Evolutionary conservation across 23 tunicate species (phyloP), one percentile per base, ranked within the genome.

Genomic region (Aplidium turbinatum): DNA sequence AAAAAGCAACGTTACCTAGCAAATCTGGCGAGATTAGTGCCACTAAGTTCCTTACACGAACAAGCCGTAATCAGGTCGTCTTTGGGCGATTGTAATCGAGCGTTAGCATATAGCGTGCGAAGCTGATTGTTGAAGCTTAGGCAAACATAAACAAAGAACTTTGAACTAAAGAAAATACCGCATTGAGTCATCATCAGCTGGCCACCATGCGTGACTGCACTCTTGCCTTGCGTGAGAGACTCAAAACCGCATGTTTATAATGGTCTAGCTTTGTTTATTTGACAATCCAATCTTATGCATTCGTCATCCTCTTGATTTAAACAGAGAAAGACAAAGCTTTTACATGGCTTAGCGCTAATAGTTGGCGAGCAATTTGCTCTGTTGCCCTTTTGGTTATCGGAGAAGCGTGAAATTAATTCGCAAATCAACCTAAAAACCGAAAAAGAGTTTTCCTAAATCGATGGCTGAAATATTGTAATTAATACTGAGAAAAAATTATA

Each of bases 181-280:
- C n/a, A n/a, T n/a, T n/a, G n/a, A n/a, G n/a, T n/a, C n/a, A n/a
- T n/a, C n/a, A n/a, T n/a, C n/a, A n/a, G n/a, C n/a, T n/a, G n/a
- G 16, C 50, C 50, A 16, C 50, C 16, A 9, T 42, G 50, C 50
- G 50, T 42, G 50, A 42, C 50, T 42, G 13, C 13, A 16, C 16
- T 11, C 50, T 42, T 42, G 50, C 13, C 50, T 42, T 42, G 50
- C 50, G 72, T 66, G 72, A 35, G 51, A 66, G 72, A 19, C 25
- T 3, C 21, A 3, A 11, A 3, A 9, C 51, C 7, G 30, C 9
- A 7, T 66, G 51, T 38, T 66, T 66, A 38, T 9, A 38, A 36
- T 20, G 21, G 6, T n/a, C 25, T 7, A 18, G 26, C 50, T 42
- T 42, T 42, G 50, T 42, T 42, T 42, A 42, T 42, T 42, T 42